A percentile compares a stretch with the other conserved stretches of the same genome.
phyloP scores from a whole-genome alignment of 2,113 vertebrate genomes.

The Thalassarche chlororhynchos region DNA sequence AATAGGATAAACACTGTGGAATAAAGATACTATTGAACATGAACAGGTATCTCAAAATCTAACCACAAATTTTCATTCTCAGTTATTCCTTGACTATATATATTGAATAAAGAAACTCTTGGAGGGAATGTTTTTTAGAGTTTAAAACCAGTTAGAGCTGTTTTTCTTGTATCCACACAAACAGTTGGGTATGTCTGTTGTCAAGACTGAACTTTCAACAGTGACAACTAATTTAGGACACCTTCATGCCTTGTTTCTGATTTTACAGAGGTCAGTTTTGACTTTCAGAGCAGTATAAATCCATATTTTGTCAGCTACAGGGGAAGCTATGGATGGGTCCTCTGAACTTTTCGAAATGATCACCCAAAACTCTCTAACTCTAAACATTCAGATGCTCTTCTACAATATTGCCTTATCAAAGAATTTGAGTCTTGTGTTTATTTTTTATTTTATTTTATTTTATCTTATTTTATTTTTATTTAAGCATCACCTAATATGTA shows the following conservation, averaged over 20 bases:
- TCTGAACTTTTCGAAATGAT: neutral
- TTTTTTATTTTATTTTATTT: neutral
- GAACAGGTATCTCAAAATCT: neutral
- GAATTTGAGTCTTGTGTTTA: neutral
- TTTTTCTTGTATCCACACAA: neutral
- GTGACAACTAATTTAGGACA: neutral
- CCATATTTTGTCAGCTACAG: neutral
- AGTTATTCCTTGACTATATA: neutral
- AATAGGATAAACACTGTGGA: neutral
- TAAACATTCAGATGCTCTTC: neutral
- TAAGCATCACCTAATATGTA: neutral
- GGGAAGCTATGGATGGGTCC: accelerated
- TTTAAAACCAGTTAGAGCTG: neutral
- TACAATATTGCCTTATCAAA: neutral
- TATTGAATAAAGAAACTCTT: neutral
- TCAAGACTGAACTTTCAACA: neutral
- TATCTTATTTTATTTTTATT: neutral
- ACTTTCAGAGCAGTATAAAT: neutral
- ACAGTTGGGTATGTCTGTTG: neutral
- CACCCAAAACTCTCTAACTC: neutral
- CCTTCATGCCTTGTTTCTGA: neutral
- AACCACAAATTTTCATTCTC: neutral
- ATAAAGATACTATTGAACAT: neutral
- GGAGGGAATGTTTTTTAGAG: accelerated
- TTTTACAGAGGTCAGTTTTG: neutral